These are phyloP conservation scores for Eriosoma lanigerum DNA, from an alignment of 1,140 invertebrate genomes.

Conservation along the genomic window DNA sequence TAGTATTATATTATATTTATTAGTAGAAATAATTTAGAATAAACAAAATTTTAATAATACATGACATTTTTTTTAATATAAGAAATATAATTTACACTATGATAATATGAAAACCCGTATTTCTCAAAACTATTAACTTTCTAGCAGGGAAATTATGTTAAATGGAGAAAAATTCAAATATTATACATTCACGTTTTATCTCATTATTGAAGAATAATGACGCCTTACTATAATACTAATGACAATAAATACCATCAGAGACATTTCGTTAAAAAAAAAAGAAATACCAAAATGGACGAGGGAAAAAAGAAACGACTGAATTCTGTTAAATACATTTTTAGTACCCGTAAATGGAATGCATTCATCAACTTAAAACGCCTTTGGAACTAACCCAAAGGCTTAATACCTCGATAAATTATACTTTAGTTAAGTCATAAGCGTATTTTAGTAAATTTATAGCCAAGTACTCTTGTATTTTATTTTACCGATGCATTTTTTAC, in stretches of 20 bases:
- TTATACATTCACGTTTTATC: slow-evolving; percentile 3
- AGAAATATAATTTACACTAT: too few species aligned
- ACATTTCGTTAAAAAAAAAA: slow-evolving; percentile 9
- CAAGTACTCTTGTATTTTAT: background rate
- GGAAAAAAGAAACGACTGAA: background rate
- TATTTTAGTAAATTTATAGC: slow-evolving; percentile 16
- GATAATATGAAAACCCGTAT: background rate
- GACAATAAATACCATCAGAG: background rate
- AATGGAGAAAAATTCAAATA: background rate
- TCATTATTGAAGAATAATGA: background rate
- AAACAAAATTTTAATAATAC: too few species aligned
- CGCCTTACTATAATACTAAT: background rate
- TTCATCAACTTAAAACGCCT: background rate
- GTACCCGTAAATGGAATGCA: background rate
- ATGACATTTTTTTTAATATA: too few species aligned
- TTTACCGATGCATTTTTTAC: background rate
- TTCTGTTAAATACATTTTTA: slow-evolving; percentile 22
- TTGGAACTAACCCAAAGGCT: slow-evolving; percentile 13
- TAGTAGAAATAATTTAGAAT: too few species aligned
- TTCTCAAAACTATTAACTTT: background rate
- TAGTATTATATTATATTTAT: too few species aligned
- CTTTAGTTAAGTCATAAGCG: slow-evolving; percentile 34
- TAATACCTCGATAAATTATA: slow-evolving; percentile 38
- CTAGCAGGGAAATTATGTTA: background rate
- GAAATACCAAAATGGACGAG: background rate